Conservation (phyloP, 2,113 vertebrate species). For the Muscicapa adusta region DNA sequence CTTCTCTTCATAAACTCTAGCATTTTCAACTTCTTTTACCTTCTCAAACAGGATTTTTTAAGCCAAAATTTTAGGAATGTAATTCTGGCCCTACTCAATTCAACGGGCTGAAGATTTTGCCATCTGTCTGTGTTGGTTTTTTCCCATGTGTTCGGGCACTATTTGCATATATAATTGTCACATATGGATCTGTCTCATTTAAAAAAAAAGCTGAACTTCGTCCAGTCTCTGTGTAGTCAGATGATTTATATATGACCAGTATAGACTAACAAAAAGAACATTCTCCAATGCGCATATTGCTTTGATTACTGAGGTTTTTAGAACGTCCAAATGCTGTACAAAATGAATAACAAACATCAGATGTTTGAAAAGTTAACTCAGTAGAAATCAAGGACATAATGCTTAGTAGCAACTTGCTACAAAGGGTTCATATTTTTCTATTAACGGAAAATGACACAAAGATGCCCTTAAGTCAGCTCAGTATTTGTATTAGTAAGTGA, state of each 20-base stretch:
- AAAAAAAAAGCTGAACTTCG: not conserved
- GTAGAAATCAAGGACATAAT: constrained; percentile 31
- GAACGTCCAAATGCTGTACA: not conserved
- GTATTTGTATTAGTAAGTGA: constrained; percentile 61
- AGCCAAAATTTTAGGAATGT: constrained; percentile 13
- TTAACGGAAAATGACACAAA: constrained; percentile 51
- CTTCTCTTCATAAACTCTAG: not conserved
- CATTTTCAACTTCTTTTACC: constrained; percentile 6
- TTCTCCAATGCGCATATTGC: not conserved
- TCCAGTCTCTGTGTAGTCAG: not conserved
- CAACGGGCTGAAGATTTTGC: not conserved
- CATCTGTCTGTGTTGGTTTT: not conserved
- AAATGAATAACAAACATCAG: constrained; percentile 47
- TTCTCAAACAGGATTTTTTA: not conserved
- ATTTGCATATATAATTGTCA: constrained; percentile 38
- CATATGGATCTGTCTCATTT: not conserved
- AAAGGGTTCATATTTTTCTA: constrained; percentile 42
- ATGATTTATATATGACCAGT: constrained; percentile 18
- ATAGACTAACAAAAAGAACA: constrained; percentile 40
- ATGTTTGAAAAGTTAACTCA: constrained; percentile 34
- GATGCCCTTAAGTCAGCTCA: constrained; percentile 35
- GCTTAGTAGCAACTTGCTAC: constrained; percentile 53
- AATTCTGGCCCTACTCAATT: not conserved
- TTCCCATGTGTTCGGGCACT: not conserved
- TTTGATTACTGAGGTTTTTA: constrained; percentile 26